Evolutionary conservation across 2,113 vertebrate genomes (phyloP).

Genomic region (Speoplatyrhinus poulsoni): DNA sequence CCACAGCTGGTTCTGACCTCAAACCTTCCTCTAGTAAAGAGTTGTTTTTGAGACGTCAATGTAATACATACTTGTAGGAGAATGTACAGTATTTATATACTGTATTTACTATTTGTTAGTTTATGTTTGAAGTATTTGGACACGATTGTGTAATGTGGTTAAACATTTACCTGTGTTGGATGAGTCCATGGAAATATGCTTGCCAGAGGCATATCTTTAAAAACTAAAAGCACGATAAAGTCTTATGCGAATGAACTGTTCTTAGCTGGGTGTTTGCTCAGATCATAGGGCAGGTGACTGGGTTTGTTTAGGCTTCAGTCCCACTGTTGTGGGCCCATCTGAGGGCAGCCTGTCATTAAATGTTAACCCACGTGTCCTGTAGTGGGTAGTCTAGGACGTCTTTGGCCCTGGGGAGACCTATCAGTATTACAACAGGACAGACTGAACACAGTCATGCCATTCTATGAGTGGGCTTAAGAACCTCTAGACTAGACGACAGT

Average conservation of each 20-base stretch:
- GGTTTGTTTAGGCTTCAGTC: constrained; percentile 66
- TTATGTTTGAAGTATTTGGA: constrained; percentile 31
- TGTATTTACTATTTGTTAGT: constrained; percentile 2
- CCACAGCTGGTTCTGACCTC: constrained; percentile 56
- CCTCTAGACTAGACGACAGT: background rate
- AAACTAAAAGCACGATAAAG: constrained; percentile 8
- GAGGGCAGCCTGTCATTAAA: constrained; percentile 62
- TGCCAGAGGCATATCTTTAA: constrained; percentile 31
- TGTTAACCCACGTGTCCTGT: constrained; percentile 37
- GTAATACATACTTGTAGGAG: constrained; percentile 15
- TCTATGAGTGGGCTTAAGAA: constrained; percentile 13
- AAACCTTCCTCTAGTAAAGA: constrained; percentile 11
- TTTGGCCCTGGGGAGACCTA: constrained; percentile 2
- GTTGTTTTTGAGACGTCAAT: background rate
- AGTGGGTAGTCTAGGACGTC: constrained; percentile 21
- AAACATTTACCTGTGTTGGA: constrained; percentile 46
- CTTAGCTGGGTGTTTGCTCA: constrained; percentile 56
- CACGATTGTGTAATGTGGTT: constrained; percentile 22
- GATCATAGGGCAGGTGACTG: constrained; percentile 61
- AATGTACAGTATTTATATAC: background rate
- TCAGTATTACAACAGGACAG: constrained; percentile 15
- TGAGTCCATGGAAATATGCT: constrained; percentile 26
- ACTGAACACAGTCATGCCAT: constrained; percentile 20
- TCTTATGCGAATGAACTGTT: constrained; percentile 29
- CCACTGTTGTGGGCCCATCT: constrained; percentile 53